These are phyloP conservation scores for Yponomeuta sedellus DNA, from an alignment of 2,888 invertebrate species.

Conservation along the genomic window DNA sequence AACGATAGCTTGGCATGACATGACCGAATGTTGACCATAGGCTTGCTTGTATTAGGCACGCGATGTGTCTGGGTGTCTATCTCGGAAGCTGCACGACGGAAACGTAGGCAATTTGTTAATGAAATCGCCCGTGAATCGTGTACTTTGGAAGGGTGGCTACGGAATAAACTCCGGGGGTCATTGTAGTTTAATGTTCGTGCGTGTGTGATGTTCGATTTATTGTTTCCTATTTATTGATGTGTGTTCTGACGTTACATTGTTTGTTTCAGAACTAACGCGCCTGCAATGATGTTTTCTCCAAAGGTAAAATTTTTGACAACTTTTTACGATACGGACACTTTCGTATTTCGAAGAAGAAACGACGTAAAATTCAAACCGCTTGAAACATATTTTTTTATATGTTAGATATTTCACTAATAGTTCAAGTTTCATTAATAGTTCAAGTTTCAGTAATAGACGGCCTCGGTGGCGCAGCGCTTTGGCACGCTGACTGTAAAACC, in stretches of 20 bases:
- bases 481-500: too few relatives aligned
- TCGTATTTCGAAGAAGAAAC: too few relatives aligned
- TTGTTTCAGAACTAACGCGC: conserved; percentile 1
- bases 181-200: background rate
- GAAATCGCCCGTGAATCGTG: background rate
- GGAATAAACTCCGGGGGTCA: background rate
- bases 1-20: conserved; percentile 7
- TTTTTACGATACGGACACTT: too few relatives aligned
- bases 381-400: too few relatives aligned
- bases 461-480: too few relatives aligned
- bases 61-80: background rate
- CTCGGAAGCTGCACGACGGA: background rate
- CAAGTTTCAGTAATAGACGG: too few relatives aligned
- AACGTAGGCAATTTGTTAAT: background rate
- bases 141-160: background rate
- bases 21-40: conserved; percentile 9
- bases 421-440: too few relatives aligned
- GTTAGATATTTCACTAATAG: too few relatives aligned
- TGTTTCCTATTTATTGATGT: conserved; percentile 1
- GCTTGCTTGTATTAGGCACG: background rate
- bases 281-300: background rate
- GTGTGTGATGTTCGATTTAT: background rate
- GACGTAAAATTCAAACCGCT: too few relatives aligned
- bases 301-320: background rate
- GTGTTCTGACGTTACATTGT: background rate